Evolutionary conservation across 2,888 invertebrate genomes (phyloP).

Genomic region (Agonopterix arenella): DNA sequence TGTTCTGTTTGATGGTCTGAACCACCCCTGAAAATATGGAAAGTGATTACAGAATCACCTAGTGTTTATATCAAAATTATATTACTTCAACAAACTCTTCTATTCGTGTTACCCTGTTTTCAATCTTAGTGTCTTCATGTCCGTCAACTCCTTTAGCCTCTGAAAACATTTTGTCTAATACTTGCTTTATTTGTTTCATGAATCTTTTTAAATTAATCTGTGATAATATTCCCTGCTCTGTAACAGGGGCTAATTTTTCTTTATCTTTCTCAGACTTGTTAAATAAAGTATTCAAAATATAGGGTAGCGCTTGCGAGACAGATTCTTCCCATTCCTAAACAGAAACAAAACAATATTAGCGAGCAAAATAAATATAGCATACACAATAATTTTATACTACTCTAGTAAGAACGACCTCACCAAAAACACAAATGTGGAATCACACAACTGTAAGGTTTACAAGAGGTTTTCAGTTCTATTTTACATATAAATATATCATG

Average conservation of each 20-base stretch:
- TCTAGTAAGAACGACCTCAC: too few relatives aligned
- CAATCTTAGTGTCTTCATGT: conserved; percentile 6
- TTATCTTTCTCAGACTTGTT: conserved; percentile 81
- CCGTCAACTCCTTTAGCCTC: conserved; percentile 25
- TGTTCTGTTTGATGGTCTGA: too few relatives aligned
- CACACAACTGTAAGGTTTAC: too few relatives aligned
- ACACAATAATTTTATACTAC: too few relatives aligned
- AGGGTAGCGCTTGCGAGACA: conserved; percentile 80
- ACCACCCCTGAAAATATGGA: too few relatives aligned
- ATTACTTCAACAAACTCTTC: conserved; percentile 65
- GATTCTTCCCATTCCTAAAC: conserved; percentile 89
- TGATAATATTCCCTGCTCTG: conserved; percentile 61
- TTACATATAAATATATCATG: too few relatives aligned
- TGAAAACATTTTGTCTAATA: conserved; percentile 50
- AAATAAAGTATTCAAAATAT: conserved; percentile 78
- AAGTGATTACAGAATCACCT: not conserved
- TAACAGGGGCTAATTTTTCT: conserved; percentile 71
- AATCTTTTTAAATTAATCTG: conserved; percentile 61
- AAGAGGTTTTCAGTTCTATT: too few relatives aligned
- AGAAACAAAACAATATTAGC: not conserved
- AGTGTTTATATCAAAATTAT: conserved; percentile 20
- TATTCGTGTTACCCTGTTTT: conserved; percentile 39
- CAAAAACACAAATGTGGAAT: too few relatives aligned
- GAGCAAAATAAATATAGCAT: too few relatives aligned
- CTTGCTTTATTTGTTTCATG: conserved; percentile 53